Conservation (phyloP, 2,113 vertebrate genomes). For the Oryzias woworae region DNA sequence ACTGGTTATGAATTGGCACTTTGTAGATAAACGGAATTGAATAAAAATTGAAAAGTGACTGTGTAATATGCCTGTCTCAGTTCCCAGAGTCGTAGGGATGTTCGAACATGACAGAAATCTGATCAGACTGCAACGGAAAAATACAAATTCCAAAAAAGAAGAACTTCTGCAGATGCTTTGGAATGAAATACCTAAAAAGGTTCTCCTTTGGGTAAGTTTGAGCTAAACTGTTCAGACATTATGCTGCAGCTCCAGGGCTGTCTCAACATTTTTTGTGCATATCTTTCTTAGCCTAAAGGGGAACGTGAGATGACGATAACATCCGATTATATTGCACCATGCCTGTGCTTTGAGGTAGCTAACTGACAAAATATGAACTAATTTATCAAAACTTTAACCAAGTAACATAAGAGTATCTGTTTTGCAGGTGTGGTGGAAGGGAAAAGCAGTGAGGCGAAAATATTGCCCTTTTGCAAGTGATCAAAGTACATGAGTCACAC, state of each 20-base stretch:
- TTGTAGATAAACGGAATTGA: no score
- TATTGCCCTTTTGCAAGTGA: constrained; percentile 66
- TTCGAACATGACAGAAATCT: constrained; percentile 30
- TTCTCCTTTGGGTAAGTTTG: constrained; percentile 54
- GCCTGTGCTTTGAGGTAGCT: constrained; percentile 75
- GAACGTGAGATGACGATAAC: constrained; percentile 49
- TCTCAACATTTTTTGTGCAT: background rate
- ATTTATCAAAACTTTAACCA: background rate
- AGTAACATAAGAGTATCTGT: constrained; percentile 2
- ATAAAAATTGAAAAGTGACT: background rate
- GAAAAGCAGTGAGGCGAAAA: background rate
- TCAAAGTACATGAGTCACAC: constrained; percentile 43
- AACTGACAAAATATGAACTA: background rate
- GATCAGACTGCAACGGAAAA: constrained; percentile 42
- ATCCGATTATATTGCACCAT: constrained; percentile 51
- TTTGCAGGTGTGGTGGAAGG: constrained; percentile 60
- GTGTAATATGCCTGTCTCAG: constrained; percentile 37
- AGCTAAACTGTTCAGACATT: background rate
- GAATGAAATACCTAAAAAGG: constrained; percentile 20
- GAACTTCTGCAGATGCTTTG: constrained; percentile 45
- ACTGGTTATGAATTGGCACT: no score
- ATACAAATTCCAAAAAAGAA: constrained; percentile 1
- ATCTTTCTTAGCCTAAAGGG: constrained; percentile 35
- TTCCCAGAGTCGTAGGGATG: constrained; percentile 46
- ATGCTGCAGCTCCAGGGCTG: background rate